Percentiles rank a stretch among this genome's conserved stretches.
These are phyloP conservation scores for Huso huso DNA, from an alignment of 2,797 vertebrate genomes.

Conservation along the genomic window DNA sequence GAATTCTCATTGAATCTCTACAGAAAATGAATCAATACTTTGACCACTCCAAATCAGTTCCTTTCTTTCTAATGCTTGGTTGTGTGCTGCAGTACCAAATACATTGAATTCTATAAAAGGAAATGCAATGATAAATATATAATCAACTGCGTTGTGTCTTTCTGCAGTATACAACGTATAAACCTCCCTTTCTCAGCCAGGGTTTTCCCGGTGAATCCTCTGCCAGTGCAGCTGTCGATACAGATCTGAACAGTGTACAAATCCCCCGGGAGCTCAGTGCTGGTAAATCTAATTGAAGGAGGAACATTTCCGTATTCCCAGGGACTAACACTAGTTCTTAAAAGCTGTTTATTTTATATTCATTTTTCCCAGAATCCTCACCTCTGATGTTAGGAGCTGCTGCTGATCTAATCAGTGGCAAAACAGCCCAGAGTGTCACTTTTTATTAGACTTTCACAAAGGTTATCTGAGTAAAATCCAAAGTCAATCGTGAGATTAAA, in stretches of 20 bases:
- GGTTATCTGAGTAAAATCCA: background rate
- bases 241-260: background rate
- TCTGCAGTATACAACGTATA: too few relatives aligned
- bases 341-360: background rate
- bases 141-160: too few relatives aligned
- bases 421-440: conserved; percentile 5
- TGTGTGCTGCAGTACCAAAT: too few relatives aligned
- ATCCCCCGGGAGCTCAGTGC: background rate
- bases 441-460: conserved; percentile 4
- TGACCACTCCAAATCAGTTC: too few relatives aligned
- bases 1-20: too few relatives aligned
- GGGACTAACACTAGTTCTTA: background rate
- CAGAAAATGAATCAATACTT: too few relatives aligned
- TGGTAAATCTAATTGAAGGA: background rate
- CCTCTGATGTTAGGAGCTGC: background rate
- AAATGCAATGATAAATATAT: too few relatives aligned
- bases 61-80: too few relatives aligned
- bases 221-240: background rate
- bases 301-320: background rate
- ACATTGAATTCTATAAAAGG: too few relatives aligned
- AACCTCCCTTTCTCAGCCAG: too few relatives aligned
- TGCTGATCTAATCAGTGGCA: conserved; percentile 8
- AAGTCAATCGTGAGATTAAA: background rate
- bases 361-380: background rate
- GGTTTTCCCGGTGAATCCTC: too few relatives aligned